Base-by-base conservation (phyloP, 2,797 vertebrate species). In the Sebastes trivittatus region DNA sequence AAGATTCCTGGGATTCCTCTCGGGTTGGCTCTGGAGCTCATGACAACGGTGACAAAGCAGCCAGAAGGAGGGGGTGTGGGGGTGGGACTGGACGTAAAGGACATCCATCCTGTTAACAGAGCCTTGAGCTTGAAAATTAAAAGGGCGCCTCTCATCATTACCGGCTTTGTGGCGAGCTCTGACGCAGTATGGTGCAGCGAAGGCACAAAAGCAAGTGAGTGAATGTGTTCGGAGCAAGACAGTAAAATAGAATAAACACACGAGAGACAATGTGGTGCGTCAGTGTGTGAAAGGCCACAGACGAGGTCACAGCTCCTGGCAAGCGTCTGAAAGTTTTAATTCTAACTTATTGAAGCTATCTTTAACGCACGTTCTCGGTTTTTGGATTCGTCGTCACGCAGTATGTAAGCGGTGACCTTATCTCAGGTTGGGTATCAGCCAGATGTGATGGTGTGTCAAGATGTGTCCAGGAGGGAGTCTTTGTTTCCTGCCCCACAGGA, bases 21-120 rank as follows among this genome's bases (percentile, higher is more conserved):
- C 72, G 78, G 78, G 85, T 79, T 73, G 82, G 84, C 87, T 89
- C 72, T 55, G 42, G 72, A 70, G 64, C 93, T 92, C 95, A 88
- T 88, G 92, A 95, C 94, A 93, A 95, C 94, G 42, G 89, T 93
- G 92, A 95, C 94, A 94, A 95, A 95, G 93, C 92, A 92, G 38
- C 75, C 60, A 42, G 78, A 72, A 71, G 38, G 23, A 71, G 56
- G 58, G 67, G 22, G 36, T 6, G 36, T 71, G 82, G 58, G 74
- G 68, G 66, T 69, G 81, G 23, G 75, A 7, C 71, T 74, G 78
- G 78, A 87, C 63, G 82, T 84, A 90, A 91, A 93, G 89, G 85
- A 91, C 89, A 88, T 82, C 87, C 85, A 89, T 89, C 85, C 87
- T 78, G 81, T 88, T 88, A 81, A 89, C 77, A 22, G 81, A 80